phyloP scores from a whole-genome alignment of 2,113 vertebrate species.

The Tetrax tetrax region DNA sequence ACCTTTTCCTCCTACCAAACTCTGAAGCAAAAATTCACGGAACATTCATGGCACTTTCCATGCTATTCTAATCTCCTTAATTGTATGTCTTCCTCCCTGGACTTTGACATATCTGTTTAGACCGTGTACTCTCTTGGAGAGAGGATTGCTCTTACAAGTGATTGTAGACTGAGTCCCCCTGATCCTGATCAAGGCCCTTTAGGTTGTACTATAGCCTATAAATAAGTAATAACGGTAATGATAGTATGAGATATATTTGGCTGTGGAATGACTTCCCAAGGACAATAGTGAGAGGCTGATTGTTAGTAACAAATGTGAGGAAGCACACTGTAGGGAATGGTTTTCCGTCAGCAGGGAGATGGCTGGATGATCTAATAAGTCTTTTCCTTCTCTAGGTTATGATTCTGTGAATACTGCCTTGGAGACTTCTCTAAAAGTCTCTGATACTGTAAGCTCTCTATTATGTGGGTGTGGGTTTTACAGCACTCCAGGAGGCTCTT shows the following conservation, averaged over 20 bases:
- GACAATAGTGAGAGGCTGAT: slow-evolving; percentile 4
- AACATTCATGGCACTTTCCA: background rate
- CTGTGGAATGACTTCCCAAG: slow-evolving; percentile 43
- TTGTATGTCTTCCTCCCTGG: background rate
- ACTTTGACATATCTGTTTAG: background rate
- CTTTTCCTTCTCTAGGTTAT: slow-evolving; percentile 54
- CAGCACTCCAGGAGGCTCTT: slow-evolving; percentile 20
- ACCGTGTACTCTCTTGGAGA: background rate
- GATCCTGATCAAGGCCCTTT: slow-evolving; percentile 24
- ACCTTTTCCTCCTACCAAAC: background rate
- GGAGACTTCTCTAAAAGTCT: slow-evolving; percentile 34
- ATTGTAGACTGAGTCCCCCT: background rate
- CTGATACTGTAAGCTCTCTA: slow-evolving; percentile 45
- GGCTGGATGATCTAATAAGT: slow-evolving; percentile 50
- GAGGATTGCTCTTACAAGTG: background rate
- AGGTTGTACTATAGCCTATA: background rate
- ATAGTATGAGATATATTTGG: slow-evolving; percentile 21
- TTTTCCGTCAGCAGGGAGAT: slow-evolving; percentile 28
- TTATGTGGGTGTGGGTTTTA: slow-evolving; percentile 50
- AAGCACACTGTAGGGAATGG: slow-evolving; percentile 16
- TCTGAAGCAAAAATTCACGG: background rate
- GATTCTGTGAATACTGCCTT: slow-evolving; percentile 44
- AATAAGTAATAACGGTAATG: slow-evolving; percentile 55
- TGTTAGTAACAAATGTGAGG: slow-evolving; percentile 34
- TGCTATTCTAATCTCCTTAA: background rate